Percentiles rank a stretch among this genome's conserved stretches.
phyloP scores from a whole-genome alignment of 2,888 invertebrate genomes.

The Serrognathus titanus region DNA sequence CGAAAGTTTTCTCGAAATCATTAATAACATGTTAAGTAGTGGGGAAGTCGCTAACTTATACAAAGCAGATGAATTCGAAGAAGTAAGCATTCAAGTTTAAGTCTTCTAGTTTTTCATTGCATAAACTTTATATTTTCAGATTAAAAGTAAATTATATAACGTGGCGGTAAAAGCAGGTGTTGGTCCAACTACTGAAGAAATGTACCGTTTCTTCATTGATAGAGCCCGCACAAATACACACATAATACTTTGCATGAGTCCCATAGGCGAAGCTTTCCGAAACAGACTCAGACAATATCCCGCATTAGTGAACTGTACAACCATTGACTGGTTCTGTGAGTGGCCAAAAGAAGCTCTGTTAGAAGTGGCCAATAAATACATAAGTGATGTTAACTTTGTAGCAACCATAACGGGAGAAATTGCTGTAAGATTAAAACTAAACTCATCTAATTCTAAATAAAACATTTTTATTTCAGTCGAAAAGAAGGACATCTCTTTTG shows the following conservation, averaged over 20 bases:
- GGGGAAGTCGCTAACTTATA: slow-evolving; percentile 88
- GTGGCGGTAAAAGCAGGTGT: slow-evolving; percentile 57
- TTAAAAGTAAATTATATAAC: slow-evolving; percentile 58
- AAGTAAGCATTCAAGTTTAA: slow-evolving; percentile 55
- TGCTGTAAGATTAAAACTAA: slow-evolving; percentile 43
- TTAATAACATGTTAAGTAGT: slow-evolving; percentile 84
- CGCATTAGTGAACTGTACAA: slow-evolving; percentile 80
- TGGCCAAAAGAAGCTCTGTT: slow-evolving; percentile 86
- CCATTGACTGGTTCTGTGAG: slow-evolving; percentile 86
- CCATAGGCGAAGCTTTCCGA: slow-evolving; percentile 81
- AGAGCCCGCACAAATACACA: slow-evolving; percentile 74
- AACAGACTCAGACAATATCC: slow-evolving; percentile 85
- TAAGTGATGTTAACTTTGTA: slow-evolving; percentile 68
- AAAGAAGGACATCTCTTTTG: slow-evolving; percentile 40
- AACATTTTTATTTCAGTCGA: slow-evolving; percentile 31
- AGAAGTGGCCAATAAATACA: slow-evolving; percentile 84
- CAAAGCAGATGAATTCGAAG: slow-evolving; percentile 85
- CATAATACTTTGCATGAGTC: slow-evolving; percentile 82
- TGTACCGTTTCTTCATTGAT: slow-evolving; percentile 74
- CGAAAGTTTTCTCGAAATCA: slow-evolving; percentile 80
- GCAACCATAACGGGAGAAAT: slow-evolving; percentile 64
- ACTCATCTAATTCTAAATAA: neutral
- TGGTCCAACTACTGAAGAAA: slow-evolving; percentile 62
- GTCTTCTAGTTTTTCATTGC: no score
- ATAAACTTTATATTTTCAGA: slow-evolving; percentile 37